These are phyloP conservation scores for Cnemophilus loriae DNA, from an alignment of 2,113 vertebrate species.

Conservation along the genomic window DNA sequence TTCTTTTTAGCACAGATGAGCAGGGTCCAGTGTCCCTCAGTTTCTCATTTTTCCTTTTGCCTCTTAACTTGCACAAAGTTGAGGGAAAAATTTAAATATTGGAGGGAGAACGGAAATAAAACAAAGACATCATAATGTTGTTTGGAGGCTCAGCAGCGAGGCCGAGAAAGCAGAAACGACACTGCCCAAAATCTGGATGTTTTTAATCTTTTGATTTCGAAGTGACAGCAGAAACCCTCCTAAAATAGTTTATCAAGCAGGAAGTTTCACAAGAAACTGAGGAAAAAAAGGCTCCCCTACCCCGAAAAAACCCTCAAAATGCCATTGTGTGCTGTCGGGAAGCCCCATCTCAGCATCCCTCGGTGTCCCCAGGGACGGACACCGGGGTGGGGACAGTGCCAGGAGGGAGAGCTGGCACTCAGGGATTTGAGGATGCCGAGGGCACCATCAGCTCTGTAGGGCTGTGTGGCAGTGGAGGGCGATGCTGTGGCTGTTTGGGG, in stretches of 20 bases:
- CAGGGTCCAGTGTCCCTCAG: background rate
- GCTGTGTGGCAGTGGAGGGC: rapidly evolving
- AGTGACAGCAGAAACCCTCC: background rate
- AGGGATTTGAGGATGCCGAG: background rate
- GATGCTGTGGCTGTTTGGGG: background rate
- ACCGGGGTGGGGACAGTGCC: background rate
- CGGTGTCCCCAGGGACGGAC: rapidly evolving
- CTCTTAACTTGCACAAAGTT: background rate
- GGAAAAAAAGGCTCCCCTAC: background rate
- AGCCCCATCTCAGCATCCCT: background rate
- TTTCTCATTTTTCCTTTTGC: background rate
- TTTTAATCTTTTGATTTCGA: background rate
- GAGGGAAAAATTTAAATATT: background rate
- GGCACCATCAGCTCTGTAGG: background rate
- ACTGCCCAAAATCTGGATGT: background rate
- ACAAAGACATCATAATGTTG: rapidly evolving
- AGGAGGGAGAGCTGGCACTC: background rate
- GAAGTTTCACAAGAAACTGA: background rate
- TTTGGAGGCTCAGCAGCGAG: background rate
- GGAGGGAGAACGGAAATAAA: background rate
- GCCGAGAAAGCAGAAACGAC: background rate
- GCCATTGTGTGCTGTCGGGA: background rate
- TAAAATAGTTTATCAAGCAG: background rate
- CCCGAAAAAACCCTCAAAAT: background rate
- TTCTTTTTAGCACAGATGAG: background rate